Evolutionary conservation across 2,113 vertebrate genomes (phyloP), one percentile per base, ranked within the genome.

Genomic region (Rhipidura dahli): DNA sequence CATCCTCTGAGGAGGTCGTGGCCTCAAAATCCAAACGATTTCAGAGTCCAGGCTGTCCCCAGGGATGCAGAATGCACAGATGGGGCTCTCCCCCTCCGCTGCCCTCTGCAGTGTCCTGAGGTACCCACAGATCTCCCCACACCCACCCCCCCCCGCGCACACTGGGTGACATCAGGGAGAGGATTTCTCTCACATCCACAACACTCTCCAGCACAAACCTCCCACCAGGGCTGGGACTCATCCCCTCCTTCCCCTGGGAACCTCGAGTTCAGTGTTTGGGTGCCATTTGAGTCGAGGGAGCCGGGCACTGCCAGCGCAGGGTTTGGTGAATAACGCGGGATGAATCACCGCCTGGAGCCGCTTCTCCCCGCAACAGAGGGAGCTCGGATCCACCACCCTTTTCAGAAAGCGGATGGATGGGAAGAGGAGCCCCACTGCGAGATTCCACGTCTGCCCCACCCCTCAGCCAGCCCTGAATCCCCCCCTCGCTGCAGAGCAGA

Each of bases 281-380:
- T 92, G 92, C 87, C 76, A 23, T 57, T 61, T 45, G 63, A 82
- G 88, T 30, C 14, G 23, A 66, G 78, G 53, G 61, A 93, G 78
- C 17, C 1, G 7, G 49, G 84, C 65, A 17, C 26, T 5, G 33
- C 54, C 82, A 83, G 87, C 40, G 2, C 28, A 61, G 27, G 12
- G 33, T 39, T 83, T 14, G 35, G 63, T 70, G 85, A 89, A 84
- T 47, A 78, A 84, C 15, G 51, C 0, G 2, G 80, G 65, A 95
- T 96, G 93, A 94, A 94, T 95, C 95, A 87, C 77, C 40, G 13
- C 21, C 87, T 79, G 83, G 79, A 96, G 66, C 33, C 2, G 1
- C 42, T 89, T 39, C 7, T 16, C 66, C 39, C 94, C 9, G 19
- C 64, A 39, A 27, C 27, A 15, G 27, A 72, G 68, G 54, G 35